phyloP scores from a whole-genome alignment of 2,888 invertebrate species.

The Odontomyia ornata region DNA sequence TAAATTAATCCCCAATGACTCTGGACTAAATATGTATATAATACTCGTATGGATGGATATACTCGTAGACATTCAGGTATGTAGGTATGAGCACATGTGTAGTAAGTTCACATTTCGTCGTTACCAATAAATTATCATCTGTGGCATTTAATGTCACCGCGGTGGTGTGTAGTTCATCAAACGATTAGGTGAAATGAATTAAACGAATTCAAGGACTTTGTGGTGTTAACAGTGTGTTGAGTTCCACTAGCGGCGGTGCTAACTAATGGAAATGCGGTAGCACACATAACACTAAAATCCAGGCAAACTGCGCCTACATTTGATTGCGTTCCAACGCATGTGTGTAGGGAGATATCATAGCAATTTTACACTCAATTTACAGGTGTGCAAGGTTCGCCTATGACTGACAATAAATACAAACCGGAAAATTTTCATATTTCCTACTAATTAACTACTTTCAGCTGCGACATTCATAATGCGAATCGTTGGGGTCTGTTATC shows the following conservation, averaged over 20 bases:
- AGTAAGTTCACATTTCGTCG: constrained; percentile 36
- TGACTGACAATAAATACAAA: constrained; percentile 45
- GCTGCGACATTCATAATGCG: neutral
- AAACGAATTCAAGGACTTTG: constrained; percentile 38
- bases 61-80: no score
- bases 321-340: neutral
- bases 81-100: neutral
- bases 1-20: constrained; percentile 27
- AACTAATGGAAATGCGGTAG: neutral
- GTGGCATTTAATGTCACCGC: constrained; percentile 37
- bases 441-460: constrained; percentile 34
- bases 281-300: neutral
- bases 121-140: constrained; percentile 32
- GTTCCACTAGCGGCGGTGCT: neutral
- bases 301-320: neutral
- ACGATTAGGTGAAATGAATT: constrained; percentile 35
- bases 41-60: no score
- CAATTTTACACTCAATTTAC: constrained; percentile 17
- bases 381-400: neutral
- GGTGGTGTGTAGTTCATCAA: constrained; percentile 26
- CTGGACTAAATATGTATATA: neutral
- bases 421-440: constrained; percentile 47
- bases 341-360: neutral
- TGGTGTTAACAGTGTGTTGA: neutral
- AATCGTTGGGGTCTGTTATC: neutral